Base-by-base conservation (phyloP, 1,140 invertebrate species). In the Cardiocondyla obscurior region DNA sequence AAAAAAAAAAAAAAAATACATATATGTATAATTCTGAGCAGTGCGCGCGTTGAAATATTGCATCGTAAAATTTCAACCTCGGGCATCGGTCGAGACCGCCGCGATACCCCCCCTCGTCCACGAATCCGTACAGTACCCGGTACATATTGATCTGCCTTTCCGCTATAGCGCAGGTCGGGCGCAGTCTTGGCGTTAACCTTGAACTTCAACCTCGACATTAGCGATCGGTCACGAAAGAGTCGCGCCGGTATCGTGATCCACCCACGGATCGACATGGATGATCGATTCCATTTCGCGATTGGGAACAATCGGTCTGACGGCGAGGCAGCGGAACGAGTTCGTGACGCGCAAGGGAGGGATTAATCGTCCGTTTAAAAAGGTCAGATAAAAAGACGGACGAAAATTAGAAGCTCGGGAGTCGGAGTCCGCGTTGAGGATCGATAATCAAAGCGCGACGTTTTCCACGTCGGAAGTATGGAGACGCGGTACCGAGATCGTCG, bases 131-230 rank as follows among this genome's bases (percentile, higher is more conserved):
- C 25, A 30, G 25, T 74, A 85, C 84, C 65, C 76, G 67, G 49
- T 84, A 28, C 33, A 67, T 88, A 89, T 89, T 85, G 88, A 89
- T 89, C 76, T 72, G 85, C 36, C 79, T 89, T 88, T 53, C 19
- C 83, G 72, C 53, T 69, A 46, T 87, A 84, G 85, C 74, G 58
- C 79, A 8, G 46, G 51, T 57, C 83, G 73, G 79, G 55, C 82
- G 55, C 72, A 83, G 83, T 83, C 70, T 87, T 82, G 88, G n/a
- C 62, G 77, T 70, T 87, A 87, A 83, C 88, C 88, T 89, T 89
- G 88, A 89, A 89, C 87, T 83, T 87, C 70, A 74, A 81, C 81
- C 88, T 84, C 85, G 51, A 64, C 85, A 57, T 62, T 60, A 74
- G 65, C 36, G 39, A 77, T 60, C 55, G 60, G 46, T 70, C 53